Percentiles rank a stretch among this genome's conserved stretches.
Conservation (phyloP, 2,888 invertebrate genomes). For the Aphodius granarius region DNA sequence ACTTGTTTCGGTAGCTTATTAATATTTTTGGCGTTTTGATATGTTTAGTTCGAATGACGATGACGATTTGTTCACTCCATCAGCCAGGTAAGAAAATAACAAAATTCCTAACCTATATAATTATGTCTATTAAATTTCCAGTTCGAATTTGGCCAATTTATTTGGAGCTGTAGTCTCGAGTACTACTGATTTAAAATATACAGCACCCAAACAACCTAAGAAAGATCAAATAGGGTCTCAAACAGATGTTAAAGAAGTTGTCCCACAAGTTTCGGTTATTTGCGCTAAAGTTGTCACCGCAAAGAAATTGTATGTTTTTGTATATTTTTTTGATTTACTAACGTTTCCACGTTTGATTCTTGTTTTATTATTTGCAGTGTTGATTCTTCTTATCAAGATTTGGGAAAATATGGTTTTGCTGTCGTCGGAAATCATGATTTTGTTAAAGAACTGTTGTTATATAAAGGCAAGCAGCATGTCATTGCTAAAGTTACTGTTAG, state of each 20-base stretch:
- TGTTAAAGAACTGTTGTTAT: conserved; percentile 47
- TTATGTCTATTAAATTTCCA: conserved; percentile 29
- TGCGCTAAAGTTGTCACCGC: conserved; percentile 41
- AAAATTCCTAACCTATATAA: not conserved
- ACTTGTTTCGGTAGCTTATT: not conserved
- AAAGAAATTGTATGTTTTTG: conserved; percentile 45
- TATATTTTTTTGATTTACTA: not conserved
- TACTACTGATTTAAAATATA: conserved; percentile 39
- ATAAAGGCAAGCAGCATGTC: conserved; percentile 49
- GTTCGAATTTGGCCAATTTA: conserved; percentile 42
- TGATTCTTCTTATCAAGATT: conserved; percentile 41
- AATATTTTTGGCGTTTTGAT: conserved; percentile 12
- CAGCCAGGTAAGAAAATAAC: conserved; percentile 36
- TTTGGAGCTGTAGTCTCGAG: conserved; percentile 35
- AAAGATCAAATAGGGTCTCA: conserved; percentile 16
- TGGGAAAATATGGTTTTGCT: conserved; percentile 55
- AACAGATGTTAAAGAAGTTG: conserved; percentile 24
- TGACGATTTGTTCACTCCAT: conserved; percentile 40
- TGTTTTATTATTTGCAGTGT: conserved; percentile 38
- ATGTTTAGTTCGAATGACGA: conserved; percentile 42
- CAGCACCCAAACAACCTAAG: conserved; percentile 45
- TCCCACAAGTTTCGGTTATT: conserved; percentile 37
- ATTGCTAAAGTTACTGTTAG: conserved; percentile 41
- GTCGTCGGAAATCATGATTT: conserved; percentile 47
- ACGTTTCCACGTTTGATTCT: not conserved